phyloP scores from a whole-genome alignment of 2,797 vertebrate species.

The Gambusia yucatana region DNA sequence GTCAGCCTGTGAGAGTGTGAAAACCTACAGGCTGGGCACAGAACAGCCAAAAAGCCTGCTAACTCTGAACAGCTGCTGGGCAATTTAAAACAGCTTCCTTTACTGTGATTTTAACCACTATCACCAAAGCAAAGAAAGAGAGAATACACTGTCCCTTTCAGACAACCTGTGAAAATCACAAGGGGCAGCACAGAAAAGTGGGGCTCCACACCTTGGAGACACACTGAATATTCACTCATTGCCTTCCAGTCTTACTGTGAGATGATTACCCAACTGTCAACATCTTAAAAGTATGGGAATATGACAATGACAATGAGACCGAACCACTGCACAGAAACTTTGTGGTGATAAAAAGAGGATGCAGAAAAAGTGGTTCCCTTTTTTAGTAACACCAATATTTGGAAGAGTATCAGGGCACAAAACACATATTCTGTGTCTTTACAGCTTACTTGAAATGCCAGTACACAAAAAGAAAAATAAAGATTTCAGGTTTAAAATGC shows the following conservation, averaged over 20 bases:
- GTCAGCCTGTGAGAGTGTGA: constrained; percentile 39
- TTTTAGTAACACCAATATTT: not conserved
- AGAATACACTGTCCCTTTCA: constrained; percentile 2
- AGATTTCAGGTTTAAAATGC: not conserved
- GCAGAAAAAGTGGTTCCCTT: not conserved
- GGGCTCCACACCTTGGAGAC: constrained; percentile 54
- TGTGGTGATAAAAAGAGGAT: constrained; percentile 43
- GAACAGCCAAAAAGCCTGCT: constrained; percentile 37
- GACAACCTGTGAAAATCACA: constrained; percentile 44
- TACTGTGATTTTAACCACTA: constrained; percentile 59
- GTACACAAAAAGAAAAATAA: not conserved
- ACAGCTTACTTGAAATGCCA: not conserved
- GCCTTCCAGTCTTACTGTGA: constrained; percentile 67
- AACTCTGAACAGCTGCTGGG: constrained; percentile 44
- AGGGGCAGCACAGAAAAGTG: constrained; percentile 26
- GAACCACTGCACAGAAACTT: constrained; percentile 55
- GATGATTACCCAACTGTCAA: constrained; percentile 75
- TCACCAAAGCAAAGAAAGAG: constrained; percentile 60
- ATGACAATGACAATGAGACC: constrained; percentile 59
- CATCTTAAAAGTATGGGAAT: constrained; percentile 70
- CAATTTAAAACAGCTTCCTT: constrained; percentile 65
- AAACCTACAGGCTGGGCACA: constrained; percentile 51
- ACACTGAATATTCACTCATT: constrained; percentile 54
- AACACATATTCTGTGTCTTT: not conserved
- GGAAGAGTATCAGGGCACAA: not conserved